Percentiles rank a stretch among this genome's conserved stretches.
Evolutionary conservation across 2,888 invertebrate genomes (phyloP).

Genomic region (Tenthredo scrophulariae): DNA sequence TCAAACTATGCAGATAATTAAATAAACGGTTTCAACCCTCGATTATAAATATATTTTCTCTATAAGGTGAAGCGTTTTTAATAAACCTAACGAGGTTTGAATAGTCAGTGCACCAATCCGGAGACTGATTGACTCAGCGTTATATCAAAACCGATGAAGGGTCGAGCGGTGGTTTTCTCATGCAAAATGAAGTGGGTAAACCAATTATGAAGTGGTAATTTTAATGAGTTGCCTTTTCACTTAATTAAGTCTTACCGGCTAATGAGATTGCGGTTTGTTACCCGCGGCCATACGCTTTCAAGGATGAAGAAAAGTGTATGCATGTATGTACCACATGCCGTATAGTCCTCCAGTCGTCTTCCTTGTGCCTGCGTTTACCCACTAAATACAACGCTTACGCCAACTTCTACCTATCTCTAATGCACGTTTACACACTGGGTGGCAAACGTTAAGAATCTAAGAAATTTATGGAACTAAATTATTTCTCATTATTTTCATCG

Average conservation of each 20-base stretch:
- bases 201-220: constrained; percentile 62
- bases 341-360: background rate
- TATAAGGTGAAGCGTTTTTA: background rate
- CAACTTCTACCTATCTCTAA: background rate
- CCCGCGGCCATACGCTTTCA: background rate
- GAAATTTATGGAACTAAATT: too few relatives aligned
- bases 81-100: background rate
- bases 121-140: background rate
- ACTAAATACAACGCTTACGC: background rate
- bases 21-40: background rate
- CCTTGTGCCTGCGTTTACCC: background rate
- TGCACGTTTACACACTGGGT: background rate
- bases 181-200: constrained; percentile 51
- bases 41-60: background rate
- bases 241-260: constrained; percentile 31
- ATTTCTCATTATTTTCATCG: too few relatives aligned
- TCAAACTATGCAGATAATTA: background rate
- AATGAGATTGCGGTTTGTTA: constrained; percentile 49
- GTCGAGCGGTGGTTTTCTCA: background rate
- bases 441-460: background rate
- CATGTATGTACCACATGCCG: background rate
- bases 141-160: background rate
- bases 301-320: background rate
- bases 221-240: constrained; percentile 64
- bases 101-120: background rate